phyloP scores from a whole-genome alignment of 2,888 invertebrate genomes.

The Mylabris sibirica region DNA sequence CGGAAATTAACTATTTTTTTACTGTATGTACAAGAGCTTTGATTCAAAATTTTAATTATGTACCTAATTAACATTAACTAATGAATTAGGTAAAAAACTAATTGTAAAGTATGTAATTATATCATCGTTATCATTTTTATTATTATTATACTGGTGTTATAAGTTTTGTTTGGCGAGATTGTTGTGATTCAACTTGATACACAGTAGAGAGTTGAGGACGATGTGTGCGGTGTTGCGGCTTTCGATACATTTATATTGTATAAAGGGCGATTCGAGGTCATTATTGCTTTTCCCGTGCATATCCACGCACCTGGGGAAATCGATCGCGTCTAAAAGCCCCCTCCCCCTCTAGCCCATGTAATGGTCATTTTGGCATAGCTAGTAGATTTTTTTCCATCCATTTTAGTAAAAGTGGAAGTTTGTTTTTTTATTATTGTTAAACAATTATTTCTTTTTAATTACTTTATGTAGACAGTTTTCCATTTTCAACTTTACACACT shows the following conservation, averaged over 20 bases:
- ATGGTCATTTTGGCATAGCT: background rate
- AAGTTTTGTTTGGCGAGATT: conserved; percentile 24
- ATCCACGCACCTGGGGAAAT: conserved; percentile 12
- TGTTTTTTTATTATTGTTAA: background rate
- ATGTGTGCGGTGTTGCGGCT: conserved; percentile 12
- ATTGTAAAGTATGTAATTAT: background rate
- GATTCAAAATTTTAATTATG: background rate
- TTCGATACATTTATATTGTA: conserved; percentile 8
- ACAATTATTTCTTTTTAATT: background rate
- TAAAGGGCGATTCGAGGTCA: conserved; percentile 7
- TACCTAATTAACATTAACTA: background rate
- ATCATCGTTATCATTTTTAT: background rate
- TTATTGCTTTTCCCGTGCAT: conserved; percentile 9
- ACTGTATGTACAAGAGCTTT: background rate
- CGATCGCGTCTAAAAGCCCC: background rate
- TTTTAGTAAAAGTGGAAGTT: background rate
- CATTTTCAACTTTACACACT: conserved; percentile 11
- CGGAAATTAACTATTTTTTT: background rate
- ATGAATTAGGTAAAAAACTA: background rate
- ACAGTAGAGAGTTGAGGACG: background rate
- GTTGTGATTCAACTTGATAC: background rate
- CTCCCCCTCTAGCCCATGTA: background rate
- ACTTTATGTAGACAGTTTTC: background rate
- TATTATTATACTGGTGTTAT: background rate
- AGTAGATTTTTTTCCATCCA: background rate